A percentile compares a stretch with the other conserved stretches of the same genome.
phyloP scores from a whole-genome alignment of 2,888 invertebrate species.

The Operophtera brumata region DNA sequence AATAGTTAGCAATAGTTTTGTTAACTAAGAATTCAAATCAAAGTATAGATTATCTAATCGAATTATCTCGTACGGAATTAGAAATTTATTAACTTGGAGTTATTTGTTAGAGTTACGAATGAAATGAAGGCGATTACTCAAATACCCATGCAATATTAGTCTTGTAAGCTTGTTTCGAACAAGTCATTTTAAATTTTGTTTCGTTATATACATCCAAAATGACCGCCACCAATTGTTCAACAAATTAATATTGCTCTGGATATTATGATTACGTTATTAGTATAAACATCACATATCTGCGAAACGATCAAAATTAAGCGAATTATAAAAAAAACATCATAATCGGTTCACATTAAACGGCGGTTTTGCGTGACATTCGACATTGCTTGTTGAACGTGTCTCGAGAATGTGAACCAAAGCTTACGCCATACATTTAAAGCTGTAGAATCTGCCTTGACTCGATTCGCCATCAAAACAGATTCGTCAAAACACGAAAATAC shows the following conservation, averaged over 20 bases:
- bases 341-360: conserved; percentile 58
- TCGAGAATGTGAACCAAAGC: conserved; percentile 66
- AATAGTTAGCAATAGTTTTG: background rate
- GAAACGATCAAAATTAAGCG: conserved; percentile 63
- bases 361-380: conserved; percentile 35
- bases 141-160: conserved; percentile 79
- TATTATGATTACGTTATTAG: conserved; percentile 61
- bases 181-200: conserved; percentile 43
- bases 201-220: conserved; percentile 47
- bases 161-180: conserved; percentile 52
- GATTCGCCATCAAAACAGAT: conserved; percentile 48
- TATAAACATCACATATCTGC: conserved; percentile 65
- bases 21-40: background rate
- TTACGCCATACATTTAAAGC: conserved; percentile 75
- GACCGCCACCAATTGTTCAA: conserved; percentile 67
- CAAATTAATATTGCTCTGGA: conserved; percentile 74
- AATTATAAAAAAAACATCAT: conserved; percentile 48
- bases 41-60: background rate
- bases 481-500: conserved; percentile 64
- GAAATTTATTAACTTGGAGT: background rate
- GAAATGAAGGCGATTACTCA: conserved; percentile 46
- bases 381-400: conserved; percentile 37
- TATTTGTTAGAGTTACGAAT: conserved; percentile 29
- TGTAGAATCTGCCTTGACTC: conserved; percentile 54
- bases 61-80: background rate